A percentile compares a stretch with the other conserved stretches of the same genome.
Conservation (phyloP, 2,797 vertebrate species). For the Chloroceryle amazona region DNA sequence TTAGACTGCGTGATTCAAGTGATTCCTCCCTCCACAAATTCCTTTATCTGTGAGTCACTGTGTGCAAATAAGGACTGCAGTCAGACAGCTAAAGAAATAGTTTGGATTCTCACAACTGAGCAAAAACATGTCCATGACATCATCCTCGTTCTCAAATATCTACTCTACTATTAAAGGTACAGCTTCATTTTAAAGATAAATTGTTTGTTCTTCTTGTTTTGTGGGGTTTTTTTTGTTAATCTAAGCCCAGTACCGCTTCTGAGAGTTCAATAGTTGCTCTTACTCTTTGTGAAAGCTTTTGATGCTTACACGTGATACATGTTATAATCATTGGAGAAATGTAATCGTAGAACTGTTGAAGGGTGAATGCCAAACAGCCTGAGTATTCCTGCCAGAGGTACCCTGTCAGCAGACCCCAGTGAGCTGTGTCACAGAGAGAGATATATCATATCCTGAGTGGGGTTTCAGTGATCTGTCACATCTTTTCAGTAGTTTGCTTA, state of each 20-base stretch:
- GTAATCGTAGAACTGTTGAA: not conserved
- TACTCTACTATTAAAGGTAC: not conserved
- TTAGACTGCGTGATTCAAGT: conserved; percentile 31
- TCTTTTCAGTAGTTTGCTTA: not conserved
- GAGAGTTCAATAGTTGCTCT: not conserved
- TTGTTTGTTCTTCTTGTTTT: not conserved
- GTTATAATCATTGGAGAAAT: not conserved
- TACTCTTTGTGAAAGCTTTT: not conserved
- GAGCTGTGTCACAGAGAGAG: not conserved
- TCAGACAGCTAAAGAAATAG: conserved; percentile 35
- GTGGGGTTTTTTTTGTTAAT: not conserved
- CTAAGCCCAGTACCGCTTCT: not conserved
- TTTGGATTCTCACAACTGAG: conserved; percentile 8
- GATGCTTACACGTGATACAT: not conserved
- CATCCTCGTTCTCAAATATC: not conserved
- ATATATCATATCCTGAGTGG: not conserved
- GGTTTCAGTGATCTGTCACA: not conserved
- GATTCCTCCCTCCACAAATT: conserved; percentile 12
- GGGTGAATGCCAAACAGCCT: not conserved
- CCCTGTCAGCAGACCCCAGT: not conserved
- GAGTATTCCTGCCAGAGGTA: not conserved
- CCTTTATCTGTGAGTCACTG: conserved; percentile 22
- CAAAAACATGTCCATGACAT: not conserved
- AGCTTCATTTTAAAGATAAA: not conserved
- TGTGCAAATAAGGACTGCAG: conserved; percentile 33